phyloP scores from a whole-genome alignment of 1,140 invertebrate species.

The Reticulitermes speratus region DNA sequence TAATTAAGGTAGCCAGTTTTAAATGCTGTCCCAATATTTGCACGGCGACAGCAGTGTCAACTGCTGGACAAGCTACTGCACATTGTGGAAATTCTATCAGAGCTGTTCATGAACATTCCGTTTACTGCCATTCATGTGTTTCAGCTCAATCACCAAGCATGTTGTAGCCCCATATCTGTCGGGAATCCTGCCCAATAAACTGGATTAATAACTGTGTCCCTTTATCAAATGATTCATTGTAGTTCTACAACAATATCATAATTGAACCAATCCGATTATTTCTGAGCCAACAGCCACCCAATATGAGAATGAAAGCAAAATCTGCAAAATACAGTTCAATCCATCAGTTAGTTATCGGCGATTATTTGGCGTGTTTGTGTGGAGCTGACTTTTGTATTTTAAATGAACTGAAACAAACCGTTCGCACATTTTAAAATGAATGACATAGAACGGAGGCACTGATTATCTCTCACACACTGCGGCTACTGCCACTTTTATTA shows the following conservation, averaged over 20 bases:
- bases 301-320: neutral
- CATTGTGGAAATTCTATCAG: no score
- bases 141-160: neutral
- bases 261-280: neutral
- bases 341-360: neutral
- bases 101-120: no score
- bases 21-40: no score
- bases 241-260: neutral
- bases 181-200: neutral
- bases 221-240: neutral
- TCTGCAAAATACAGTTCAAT: neutral
- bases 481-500: no score
- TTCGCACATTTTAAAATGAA: neutral
- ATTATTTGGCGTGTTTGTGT: neutral
- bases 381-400: neutral
- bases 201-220: neutral
- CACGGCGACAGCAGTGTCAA: no score
- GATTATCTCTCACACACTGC: no score
- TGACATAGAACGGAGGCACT: no score
- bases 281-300: neutral
- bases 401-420: neutral
- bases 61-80: no score
- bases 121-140: no score
- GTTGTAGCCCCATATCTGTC: neutral
- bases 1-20: no score